Percentiles rank a stretch among this genome's conserved stretches.
Evolutionary conservation across 2,888 invertebrate genomes (phyloP).

Genomic region (Hydroisotoma schaefferi): DNA sequence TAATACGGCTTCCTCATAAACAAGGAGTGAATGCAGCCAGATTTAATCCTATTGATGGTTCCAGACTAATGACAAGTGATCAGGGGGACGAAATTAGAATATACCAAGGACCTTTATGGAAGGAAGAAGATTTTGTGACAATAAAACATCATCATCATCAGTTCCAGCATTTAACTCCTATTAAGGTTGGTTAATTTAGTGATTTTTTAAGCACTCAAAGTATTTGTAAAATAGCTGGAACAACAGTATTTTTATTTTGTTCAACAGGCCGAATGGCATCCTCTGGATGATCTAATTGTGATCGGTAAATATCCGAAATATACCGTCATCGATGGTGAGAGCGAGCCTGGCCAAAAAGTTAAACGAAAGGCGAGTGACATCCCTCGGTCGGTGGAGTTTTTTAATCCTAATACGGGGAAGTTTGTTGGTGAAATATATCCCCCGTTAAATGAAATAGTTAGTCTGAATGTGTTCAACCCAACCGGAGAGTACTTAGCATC

Average conservation of each 20-base stretch:
- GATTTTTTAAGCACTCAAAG: not conserved
- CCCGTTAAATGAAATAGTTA: constrained; percentile 36
- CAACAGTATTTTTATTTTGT: constrained; percentile 9
- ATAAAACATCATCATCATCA: constrained; percentile 45
- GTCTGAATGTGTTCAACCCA: constrained; percentile 37
- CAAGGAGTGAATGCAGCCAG: constrained; percentile 39
- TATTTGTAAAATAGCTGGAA: not conserved
- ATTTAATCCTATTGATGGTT: constrained; percentile 36
- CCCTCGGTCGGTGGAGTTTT: constrained; percentile 35
- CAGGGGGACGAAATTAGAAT: constrained; percentile 43
- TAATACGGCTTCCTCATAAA: constrained; percentile 15
- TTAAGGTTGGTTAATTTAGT: not conserved
- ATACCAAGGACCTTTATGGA: constrained; percentile 41
- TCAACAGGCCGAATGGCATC: constrained; percentile 48
- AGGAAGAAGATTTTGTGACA: constrained; percentile 6
- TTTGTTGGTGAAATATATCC: constrained; percentile 31
- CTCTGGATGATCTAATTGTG: constrained; percentile 38
- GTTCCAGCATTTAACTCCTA: constrained; percentile 45
- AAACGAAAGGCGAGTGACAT: not conserved
- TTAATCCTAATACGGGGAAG: constrained; percentile 38
- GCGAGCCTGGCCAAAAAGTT: not conserved
- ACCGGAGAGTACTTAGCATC: constrained; percentile 45
- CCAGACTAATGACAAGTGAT: constrained; percentile 43
- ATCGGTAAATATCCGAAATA: constrained; percentile 39
- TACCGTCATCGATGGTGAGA: not conserved